A percentile compares a stretch with the other conserved stretches of the same genome.
Evolutionary conservation across 2,113 vertebrate species (phyloP).

Genomic region (Myiagra hebetior): DNA sequence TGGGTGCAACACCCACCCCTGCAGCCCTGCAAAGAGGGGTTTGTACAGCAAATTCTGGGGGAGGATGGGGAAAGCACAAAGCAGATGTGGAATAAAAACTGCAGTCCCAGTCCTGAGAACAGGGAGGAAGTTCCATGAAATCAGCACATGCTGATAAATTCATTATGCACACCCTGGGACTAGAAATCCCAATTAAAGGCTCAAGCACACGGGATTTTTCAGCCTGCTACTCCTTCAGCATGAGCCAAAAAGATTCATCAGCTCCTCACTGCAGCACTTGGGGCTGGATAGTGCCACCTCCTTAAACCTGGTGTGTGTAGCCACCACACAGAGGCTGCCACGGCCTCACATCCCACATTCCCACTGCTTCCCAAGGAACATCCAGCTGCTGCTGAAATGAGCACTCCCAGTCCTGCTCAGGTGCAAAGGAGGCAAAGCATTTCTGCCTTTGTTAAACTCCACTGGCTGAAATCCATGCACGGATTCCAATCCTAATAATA

Average conservation of each 20-base stretch:
- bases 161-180: background rate
- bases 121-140: background rate
- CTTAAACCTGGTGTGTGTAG: background rate
- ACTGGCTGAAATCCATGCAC: background rate
- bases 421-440: background rate
- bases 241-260: background rate
- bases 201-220: background rate
- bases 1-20: background rate
- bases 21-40: background rate
- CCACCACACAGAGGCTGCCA: background rate
- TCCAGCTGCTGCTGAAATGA: fast-evolving
- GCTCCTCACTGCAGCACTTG: background rate
- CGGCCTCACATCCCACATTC: background rate
- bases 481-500: background rate
- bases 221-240: background rate
- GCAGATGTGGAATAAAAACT: background rate
- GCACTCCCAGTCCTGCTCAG: background rate
- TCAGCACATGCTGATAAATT: background rate
- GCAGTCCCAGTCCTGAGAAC: background rate
- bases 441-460: background rate
- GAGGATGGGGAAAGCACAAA: background rate
- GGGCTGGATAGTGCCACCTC: background rate
- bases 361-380: background rate
- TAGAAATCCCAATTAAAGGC: background rate
- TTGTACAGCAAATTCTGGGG: background rate